phyloP scores from a whole-genome alignment of 2,113 vertebrate genomes.

The Addax nasomaculatus region DNA sequence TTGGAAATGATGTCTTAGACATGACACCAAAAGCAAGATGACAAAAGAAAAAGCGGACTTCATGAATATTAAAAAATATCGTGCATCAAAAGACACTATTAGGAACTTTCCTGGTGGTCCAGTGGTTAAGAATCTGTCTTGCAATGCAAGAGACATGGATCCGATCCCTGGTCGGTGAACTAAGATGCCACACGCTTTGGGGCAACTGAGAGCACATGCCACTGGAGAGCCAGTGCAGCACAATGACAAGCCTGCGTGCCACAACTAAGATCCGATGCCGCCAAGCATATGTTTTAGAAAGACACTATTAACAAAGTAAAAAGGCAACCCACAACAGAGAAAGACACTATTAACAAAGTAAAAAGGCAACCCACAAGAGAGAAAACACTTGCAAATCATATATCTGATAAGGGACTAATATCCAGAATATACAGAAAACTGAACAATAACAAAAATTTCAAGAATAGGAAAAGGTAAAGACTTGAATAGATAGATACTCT shows the following conservation, averaged over 20 bases:
- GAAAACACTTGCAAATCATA: neutral
- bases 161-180: neutral
- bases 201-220: neutral
- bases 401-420: neutral
- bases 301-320: neutral
- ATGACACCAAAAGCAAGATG: neutral
- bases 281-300: neutral
- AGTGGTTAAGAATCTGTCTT: neutral
- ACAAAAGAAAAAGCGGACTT: neutral
- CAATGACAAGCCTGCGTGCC: neutral
- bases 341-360: neutral
- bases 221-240: neutral
- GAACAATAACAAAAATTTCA: neutral
- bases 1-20: neutral
- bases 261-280: neutral
- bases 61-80: neutral
- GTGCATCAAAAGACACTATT: neutral
- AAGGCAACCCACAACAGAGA: neutral
- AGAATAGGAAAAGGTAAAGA: neutral
- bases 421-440: neutral
- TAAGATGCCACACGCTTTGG: neutral
- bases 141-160: neutral
- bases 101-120: neutral
- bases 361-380: neutral
- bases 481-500: neutral